Base-by-base conservation (phyloP, 1,140 invertebrate genomes). In the Nymphalis io region DNA sequence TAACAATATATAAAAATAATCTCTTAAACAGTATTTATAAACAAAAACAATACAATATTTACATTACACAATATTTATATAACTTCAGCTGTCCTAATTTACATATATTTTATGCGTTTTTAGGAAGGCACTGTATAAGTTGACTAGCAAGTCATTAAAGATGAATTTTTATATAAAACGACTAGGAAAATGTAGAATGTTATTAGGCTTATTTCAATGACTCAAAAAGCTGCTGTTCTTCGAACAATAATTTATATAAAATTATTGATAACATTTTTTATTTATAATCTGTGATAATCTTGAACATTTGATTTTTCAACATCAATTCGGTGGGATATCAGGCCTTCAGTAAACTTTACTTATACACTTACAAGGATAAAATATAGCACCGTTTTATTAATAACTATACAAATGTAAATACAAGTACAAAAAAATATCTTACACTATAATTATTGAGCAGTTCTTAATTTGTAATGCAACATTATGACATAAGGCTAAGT, bases 391-490 rank as follows among this genome's bases (percentile, higher is more conserved):
- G 53, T 61, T 16, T 38, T 63, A 65, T 48, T 39, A 60, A 5
- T 23, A 55, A 44, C 12, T 23, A 12, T 55, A 55, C 21, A 55
- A 55, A 53, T 68, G 33, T 68, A 73, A 48, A 70, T 27, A 55
- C 16, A 70, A n/a, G 33, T 71, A 63, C 63, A 67, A 58, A 66
- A n/a, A 59, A 21, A 21, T 21, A 57, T 40, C 59, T 73, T 73
- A 20, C 60, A 59, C 21, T 73, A 72, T 67, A 57, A 67, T 70
- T 57, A 74, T 68, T 70, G 64, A 68, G 60, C 64, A 72, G 68
- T 48, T 64, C 21, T 55, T n/a, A n/a, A n/a, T n/a, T 51, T 68
- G 53, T 58, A 55, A 55, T 27, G 51, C 11, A 55, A 12, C 13
- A 51, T 33, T 33, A 33, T 8, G 27, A 33, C 16, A 46, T 16